Evolutionary conservation across 2,797 vertebrate species (phyloP), one percentile per base, ranked within the genome.

Genomic region (Sardinella longiceps): DNA sequence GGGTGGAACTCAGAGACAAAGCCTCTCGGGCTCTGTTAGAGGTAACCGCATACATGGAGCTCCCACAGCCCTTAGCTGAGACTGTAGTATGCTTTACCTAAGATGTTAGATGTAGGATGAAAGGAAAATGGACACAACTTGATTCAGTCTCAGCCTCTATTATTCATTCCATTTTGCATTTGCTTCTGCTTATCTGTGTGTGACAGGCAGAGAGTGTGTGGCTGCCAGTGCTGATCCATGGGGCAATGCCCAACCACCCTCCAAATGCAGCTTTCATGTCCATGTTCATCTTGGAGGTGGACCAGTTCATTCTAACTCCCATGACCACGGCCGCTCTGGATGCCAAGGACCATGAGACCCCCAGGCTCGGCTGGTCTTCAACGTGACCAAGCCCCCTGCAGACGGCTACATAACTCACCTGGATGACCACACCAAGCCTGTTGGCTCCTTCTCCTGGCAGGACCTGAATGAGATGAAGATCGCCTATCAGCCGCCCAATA

Each of bases 401-500:
- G 88, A 92, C 53, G 94, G 93, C 37, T 94, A 93, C 87, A 18
- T 97, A 86, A 93, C 94, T 51, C 94, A 84, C 86, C 84, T 95
- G 88, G 94, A 96, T 0, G 95, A 94, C 89, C 90, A 89, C 89
- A 94, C 88, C 12, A 94, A 93, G 89, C 80, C 91, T 1, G 18
- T 88, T 74, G 80, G 84, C 2, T 95, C 96, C 85, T 96, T 97
- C 90, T 93, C 92, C 82, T 92, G 81, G 95, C 83, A 85, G 85
- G 96, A 95, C 90, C 93, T 96, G 18, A 90, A 94, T 11, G 91
- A 95, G 45, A 95, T 95, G 94, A 95, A 94, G 89, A 90, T 94
- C 45, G 95, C 94, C 66, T 97, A 95, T 91, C 96, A 97, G 94
- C 95, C 95, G 3, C 94, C 94, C 0, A 93, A 95, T 46, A 88